Conservation (phyloP, 2,888 invertebrate genomes). For the Cartodere bifasciata region DNA sequence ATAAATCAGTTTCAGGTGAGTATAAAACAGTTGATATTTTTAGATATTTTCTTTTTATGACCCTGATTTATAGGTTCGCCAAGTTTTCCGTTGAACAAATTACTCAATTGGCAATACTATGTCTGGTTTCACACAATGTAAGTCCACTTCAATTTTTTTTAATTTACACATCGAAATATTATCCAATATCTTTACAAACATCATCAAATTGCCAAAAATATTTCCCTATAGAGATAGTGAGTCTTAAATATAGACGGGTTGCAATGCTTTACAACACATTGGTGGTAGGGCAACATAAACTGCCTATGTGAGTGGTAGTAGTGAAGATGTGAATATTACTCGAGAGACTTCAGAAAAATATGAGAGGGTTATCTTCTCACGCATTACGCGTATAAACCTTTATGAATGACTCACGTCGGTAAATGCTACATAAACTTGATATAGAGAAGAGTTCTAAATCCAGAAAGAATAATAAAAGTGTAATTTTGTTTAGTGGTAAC, state of each 20-base stretch:
- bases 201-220: no score
- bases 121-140: no score
- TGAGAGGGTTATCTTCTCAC: conserved; percentile 4
- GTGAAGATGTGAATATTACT: conserved; percentile 5
- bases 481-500: no score
- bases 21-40: conserved; percentile 6
- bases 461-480: no score
- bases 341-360: conserved; percentile 2
- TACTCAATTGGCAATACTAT: no score
- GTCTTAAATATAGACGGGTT: conserved; percentile 2
- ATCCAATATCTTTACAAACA: no score
- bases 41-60: not conserved
- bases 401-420: conserved; percentile 1
- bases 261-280: conserved; percentile 1
- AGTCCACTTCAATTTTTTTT: no score
- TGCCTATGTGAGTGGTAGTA: not conserved
- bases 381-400: conserved; percentile 2
- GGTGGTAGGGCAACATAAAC: not conserved
- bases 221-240: no score
- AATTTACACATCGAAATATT: no score
- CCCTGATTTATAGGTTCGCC: no score
- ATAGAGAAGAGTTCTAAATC: conserved; percentile 1
- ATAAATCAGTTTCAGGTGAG: conserved; percentile 31
- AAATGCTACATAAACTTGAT: not conserved
- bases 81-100: no score